phyloP scores from a whole-genome alignment of 2,113 vertebrate species.

The Ceyx cyanopectus region DNA sequence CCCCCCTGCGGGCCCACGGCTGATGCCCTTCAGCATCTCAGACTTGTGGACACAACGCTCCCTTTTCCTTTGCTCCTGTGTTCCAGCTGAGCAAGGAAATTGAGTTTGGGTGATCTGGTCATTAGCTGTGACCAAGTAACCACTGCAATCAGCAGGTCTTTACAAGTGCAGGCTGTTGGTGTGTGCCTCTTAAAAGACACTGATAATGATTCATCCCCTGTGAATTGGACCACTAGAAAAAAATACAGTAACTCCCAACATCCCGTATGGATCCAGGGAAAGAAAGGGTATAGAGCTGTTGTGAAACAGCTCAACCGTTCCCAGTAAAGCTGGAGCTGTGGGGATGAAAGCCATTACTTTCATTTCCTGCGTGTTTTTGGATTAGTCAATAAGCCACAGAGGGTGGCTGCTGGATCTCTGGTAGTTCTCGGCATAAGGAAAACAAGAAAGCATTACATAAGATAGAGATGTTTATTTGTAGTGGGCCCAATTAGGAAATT shows the following conservation, averaged over 20 bases:
- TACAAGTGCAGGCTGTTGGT: neutral
- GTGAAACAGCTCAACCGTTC: slow-evolving; percentile 57
- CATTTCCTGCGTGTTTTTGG: neutral
- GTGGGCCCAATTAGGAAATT: neutral
- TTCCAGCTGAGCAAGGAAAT: neutral
- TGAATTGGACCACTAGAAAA: neutral
- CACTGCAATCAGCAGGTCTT: neutral
- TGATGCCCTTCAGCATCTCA: neutral
- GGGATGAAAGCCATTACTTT: slow-evolving; percentile 24
- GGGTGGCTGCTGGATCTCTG: neutral
- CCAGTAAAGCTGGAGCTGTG: neutral
- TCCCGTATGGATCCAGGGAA: neutral
- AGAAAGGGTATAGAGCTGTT: neutral
- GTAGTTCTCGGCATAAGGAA: neutral
- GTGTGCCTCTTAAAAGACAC: neutral
- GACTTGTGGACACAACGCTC: neutral
- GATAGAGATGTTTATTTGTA: neutral
- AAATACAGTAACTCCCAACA: neutral
- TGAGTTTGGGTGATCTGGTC: neutral
- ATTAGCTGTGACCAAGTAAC: neutral
- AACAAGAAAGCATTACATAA: neutral
- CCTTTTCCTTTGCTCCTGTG: neutral
- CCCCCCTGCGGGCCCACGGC: neutral
- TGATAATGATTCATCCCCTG: neutral
- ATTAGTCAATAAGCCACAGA: slow-evolving; percentile 51